Evolutionary conservation across 1,140 invertebrate genomes (phyloP).

Genomic region (Anoplophora glabripennis): DNA sequence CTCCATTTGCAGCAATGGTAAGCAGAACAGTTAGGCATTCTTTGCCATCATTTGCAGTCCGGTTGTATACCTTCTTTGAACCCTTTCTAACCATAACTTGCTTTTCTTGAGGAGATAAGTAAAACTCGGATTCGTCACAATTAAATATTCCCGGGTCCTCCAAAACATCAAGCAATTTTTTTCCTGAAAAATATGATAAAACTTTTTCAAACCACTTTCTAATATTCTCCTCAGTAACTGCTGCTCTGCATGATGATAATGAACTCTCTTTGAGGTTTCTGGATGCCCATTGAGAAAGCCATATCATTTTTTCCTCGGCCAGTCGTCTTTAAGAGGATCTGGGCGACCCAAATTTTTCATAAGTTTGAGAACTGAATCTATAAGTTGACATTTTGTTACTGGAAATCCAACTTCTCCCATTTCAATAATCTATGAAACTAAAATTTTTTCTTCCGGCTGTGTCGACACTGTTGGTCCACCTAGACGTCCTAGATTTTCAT

Average conservation of each 20-base stretch:
- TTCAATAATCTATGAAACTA: too few species aligned
- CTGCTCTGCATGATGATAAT: not conserved
- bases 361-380: not conserved
- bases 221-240: conserved; percentile 18
- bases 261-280: too few species aligned
- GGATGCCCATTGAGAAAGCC: too few species aligned
- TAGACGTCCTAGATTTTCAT: too few species aligned
- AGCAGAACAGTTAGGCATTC: conserved; percentile 38
- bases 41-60: conserved; percentile 23
- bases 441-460: too few species aligned
- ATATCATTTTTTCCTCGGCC: conserved; percentile 4
- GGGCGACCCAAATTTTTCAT: too few species aligned
- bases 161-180: conserved; percentile 34
- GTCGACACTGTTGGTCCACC: too few species aligned
- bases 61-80: conserved; percentile 35
- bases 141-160: conserved; percentile 46
- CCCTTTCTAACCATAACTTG: conserved; percentile 40
- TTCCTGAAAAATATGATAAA: conserved; percentile 31
- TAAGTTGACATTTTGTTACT: not conserved
- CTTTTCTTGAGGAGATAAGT: conserved; percentile 38
- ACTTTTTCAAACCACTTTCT: conserved; percentile 36
- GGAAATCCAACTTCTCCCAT: not conserved
- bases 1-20: conserved; percentile 38
- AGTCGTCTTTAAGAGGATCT: not conserved
- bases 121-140: conserved; percentile 47